Evolutionary conservation across 2,797 vertebrate species (phyloP), one percentile per base, ranked within the genome.

Genomic region (Chloroceryle inda): DNA sequence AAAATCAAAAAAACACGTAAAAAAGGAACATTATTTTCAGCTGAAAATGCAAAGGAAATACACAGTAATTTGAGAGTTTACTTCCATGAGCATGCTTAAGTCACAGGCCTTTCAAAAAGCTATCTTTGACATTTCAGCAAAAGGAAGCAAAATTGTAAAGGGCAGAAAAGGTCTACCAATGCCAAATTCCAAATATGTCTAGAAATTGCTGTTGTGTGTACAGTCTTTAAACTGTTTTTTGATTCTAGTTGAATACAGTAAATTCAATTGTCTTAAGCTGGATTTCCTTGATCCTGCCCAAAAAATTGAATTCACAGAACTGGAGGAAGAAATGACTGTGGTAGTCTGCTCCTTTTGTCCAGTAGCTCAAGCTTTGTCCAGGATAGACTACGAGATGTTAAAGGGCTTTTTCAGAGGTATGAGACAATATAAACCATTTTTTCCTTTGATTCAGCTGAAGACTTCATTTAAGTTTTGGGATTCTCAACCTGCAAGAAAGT

Each of bases 111-210:
- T 94, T 87, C 74, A 73, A 74, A 89, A 71, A 91, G 4, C 24
- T 78, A 27, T 52, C 27, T 78, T 58, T 93, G 83, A 86, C 79
- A 92, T 94, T 96, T 94, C 31, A 75, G 42, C 26, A 72, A 72
- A 56, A 84, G 5, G 31, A 84, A 92, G 40, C 3, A 79, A 83
- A 86, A 79, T n/a, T 90, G 42, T 74, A 72, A 82, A 88, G 59
- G 74, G 19, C 80, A 92, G 59, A 44, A 20, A 92, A 85, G 63
- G 31, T 85, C 75, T 91, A 49, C 22, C 45, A 78, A 29, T 73
- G 55, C 17, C 69, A 82, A 42, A 63, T 38, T 81, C 47, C 49
- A 92, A 79, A 85, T 62, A 84, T 7, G 3, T 75, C 44, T 23
- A 66, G 45, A 77, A 91, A 88, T 61, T 85, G 10, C 10, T 68